Evolutionary conservation across 2,888 invertebrate species (phyloP).

Genomic region (Dicyrtomina minuta): DNA sequence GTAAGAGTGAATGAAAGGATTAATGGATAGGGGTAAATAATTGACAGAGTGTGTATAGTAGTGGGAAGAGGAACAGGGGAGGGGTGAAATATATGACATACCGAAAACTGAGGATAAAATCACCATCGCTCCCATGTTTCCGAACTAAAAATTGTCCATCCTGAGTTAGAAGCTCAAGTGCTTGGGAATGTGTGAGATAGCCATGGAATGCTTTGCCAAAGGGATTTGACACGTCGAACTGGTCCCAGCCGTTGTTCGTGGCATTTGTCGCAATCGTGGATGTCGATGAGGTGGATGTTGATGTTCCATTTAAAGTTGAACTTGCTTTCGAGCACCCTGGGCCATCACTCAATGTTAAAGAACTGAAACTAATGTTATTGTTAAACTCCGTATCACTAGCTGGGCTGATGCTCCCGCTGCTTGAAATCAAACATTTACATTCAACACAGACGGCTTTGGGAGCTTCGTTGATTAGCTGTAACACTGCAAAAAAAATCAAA

Average conservation of each 20-base stretch:
- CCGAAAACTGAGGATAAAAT: constrained; percentile 50
- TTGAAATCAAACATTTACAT: constrained; percentile 34
- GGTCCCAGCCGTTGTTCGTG: constrained; percentile 31
- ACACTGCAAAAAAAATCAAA: constrained; percentile 37
- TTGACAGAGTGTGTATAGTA: not conserved
- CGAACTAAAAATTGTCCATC: constrained; percentile 52
- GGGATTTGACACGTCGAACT: constrained; percentile 62
- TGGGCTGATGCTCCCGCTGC: constrained; percentile 27
- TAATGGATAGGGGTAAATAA: constrained; percentile 1
- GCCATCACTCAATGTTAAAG: constrained; percentile 17
- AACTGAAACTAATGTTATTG: constrained; percentile 29
- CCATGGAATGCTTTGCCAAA: constrained; percentile 53
- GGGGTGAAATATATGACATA: constrained; percentile 25
- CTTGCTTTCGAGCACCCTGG: constrained; percentile 15
- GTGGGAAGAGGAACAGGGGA: not conserved
- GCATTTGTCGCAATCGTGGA: constrained; percentile 22
- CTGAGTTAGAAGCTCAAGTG: constrained; percentile 42
- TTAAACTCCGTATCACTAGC: constrained; percentile 25
- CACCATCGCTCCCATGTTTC: constrained; percentile 45
- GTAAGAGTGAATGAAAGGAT: constrained; percentile 10
- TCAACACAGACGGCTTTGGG: constrained; percentile 49
- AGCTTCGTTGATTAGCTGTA: constrained; percentile 51
- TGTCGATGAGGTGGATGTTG: constrained; percentile 19
- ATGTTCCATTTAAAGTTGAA: constrained; percentile 29
- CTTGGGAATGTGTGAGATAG: constrained; percentile 49